Conservation (phyloP, 2,797 vertebrate genomes). For the Cossypha dichroa region DNA sequence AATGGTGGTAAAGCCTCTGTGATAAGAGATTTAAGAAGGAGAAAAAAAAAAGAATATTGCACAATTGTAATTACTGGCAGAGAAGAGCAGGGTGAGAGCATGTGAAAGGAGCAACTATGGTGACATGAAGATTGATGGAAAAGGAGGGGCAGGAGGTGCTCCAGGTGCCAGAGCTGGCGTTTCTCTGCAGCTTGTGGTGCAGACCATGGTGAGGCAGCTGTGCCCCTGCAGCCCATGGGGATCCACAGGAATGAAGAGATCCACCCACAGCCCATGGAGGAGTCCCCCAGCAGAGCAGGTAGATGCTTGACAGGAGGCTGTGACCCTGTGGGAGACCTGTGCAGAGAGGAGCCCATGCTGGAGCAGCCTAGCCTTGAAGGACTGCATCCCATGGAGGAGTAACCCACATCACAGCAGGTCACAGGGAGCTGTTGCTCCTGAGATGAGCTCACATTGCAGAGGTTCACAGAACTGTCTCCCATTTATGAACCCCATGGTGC, state of each 20-base stretch:
- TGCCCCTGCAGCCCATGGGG: too few species aligned
- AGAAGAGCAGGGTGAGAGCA: not conserved
- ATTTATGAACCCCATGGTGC: too few species aligned
- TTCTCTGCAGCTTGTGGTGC: too few species aligned
- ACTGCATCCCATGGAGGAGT: not conserved
- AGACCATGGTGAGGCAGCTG: too few species aligned
- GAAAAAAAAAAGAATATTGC: accelerated
- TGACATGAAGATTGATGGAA: not conserved
- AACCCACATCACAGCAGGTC: not conserved
- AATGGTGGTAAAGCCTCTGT: not conserved
- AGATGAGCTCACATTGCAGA: accelerated
- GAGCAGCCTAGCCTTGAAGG: not conserved
- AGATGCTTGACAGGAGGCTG: not conserved
- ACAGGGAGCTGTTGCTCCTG: accelerated
- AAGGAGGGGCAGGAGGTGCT: not conserved
- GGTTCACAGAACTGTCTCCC: not conserved
- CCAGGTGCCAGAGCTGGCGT: not conserved
- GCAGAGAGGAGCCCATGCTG: not conserved
- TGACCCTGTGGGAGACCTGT: not conserved
- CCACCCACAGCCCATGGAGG: not conserved
- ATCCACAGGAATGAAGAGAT: too few species aligned
- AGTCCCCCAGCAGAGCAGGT: accelerated
- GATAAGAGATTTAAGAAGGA: not conserved
- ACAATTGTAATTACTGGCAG: accelerated
- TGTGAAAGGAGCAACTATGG: not conserved